phyloP scores from a whole-genome alignment of 2,113 vertebrate genomes.

The Mustelus asterias region DNA sequence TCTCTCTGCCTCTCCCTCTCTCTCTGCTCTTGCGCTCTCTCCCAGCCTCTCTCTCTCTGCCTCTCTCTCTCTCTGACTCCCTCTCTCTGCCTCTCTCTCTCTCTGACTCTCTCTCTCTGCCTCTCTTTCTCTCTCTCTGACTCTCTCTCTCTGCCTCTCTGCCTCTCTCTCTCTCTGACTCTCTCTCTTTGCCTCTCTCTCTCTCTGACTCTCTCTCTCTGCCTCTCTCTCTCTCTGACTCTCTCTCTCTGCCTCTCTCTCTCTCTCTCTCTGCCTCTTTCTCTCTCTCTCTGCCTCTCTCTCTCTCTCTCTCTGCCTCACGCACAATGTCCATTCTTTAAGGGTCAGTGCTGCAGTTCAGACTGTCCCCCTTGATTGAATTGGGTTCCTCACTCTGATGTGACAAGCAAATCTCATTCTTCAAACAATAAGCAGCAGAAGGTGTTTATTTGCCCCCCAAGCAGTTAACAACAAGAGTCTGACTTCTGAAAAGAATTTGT shows the following conservation, averaged over 20 bases:
- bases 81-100: not conserved
- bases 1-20: not conserved
- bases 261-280: not conserved
- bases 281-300: not conserved
- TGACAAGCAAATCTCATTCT: too few species aligned
- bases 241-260: not conserved
- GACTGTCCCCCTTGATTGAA: too few species aligned
- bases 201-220: not conserved
- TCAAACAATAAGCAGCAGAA: too few species aligned
- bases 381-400: too few species aligned
- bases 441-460: too few species aligned
- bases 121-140: not conserved
- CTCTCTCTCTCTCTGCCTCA: not conserved
- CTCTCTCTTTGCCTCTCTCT: not conserved
- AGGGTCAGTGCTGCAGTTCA: too few species aligned
- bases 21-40: not conserved
- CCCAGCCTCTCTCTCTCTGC: not conserved
- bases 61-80: not conserved
- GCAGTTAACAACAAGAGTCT: too few species aligned
- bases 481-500: too few species aligned
- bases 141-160: too few species aligned
- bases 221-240: not conserved
- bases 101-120: not conserved
- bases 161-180: not conserved
- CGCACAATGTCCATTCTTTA: too few species aligned